Base-by-base conservation (phyloP, 2,113 vertebrate species). In the Nesoenas mayeri region DNA sequence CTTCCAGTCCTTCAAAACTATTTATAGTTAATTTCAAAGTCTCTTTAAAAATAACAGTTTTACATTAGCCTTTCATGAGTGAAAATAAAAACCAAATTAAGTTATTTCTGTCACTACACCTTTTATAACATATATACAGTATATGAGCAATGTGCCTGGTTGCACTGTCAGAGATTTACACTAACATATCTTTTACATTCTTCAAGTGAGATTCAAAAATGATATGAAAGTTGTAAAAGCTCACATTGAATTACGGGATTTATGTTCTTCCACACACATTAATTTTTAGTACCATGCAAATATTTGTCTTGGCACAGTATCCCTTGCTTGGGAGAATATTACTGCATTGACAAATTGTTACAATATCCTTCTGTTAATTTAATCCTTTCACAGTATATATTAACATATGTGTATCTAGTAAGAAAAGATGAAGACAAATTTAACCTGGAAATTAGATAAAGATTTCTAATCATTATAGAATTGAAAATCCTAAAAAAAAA, bases 201-300 rank as follows among this genome's bases (percentile, higher is more conserved):
- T n/a, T 89, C 25, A 77, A 72, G n/a, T 8, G 53, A 64, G 58
- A 87, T 26, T 26, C 34, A 72, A 89, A 93, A 92, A 58, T 73
- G 44, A 58, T 54, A 11, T 54, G 66, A 51, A 95, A 85, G 28
- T 36, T 82, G 88, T 87, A 65, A 96, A 95, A 94, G 50, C 51
- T 85, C 20, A 47, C 58, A 77, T 3, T 79, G 79, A 91, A 70
- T 91, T 94, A 89, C n/a, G 79, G 7, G 1, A 85, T 94, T 94
- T 91, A 87, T 85, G 29, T 85, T 88, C 81, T 93, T 93, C 61
- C 47, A 67, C 47, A 88, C 82, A 73, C 36, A 66, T 89, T 96
- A 81, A 57, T 85, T 95, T 96, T 95, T 92, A 95, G 81, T 54
- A 42, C 81, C 53, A 54, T 58, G 40, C 62, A 95, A 94, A 94